Base-by-base conservation (phyloP, 2,888 invertebrate genomes). In the Eilema caniola region DNA sequence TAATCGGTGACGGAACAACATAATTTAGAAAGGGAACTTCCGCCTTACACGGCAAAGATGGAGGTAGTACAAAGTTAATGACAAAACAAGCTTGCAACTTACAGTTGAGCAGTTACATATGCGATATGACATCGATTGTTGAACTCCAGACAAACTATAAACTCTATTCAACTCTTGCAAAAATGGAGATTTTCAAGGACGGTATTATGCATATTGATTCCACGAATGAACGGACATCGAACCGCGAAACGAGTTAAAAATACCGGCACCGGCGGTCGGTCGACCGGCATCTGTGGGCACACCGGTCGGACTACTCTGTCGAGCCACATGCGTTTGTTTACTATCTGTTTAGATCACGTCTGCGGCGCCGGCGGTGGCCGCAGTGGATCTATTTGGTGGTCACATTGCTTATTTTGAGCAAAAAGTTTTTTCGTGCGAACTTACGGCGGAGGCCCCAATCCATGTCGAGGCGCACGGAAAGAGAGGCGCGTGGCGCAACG, bases 361-460 rank as follows among this genome's bases (percentile, higher is more conserved):
- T 81, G 80, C 81, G 79, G 78, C 73, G 76, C 74, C 77, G 74
- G 87, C 88, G 83, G 78, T 81, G 82, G 81, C 81, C 79, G 82
- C 82, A 78, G 73, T 83, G 77, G 73, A 71, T 71, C 79, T 80
- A 72, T 81, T 76, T 80, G 77, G 70, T 78, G 81, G 74, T 81
- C 75, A 80, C 78, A 84, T 75, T 74, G 80, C 74, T 74, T 74
- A 80, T 73, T 77, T 83, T 75, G 71, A 76, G 75, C 81, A 80
- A 85, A 86, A 89, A 89, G 85, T 90, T 88, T 85, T 81, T 76
- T 79, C 79, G 77, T 78, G 81, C 77, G 77, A 92, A 95, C 95
- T 95, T 94, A 95, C 95, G 95, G 85, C 95, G 95, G 87, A 95
- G 93, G 92, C 95, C 95, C 95, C 95, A 95, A 89, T 95, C 95